Base-by-base conservation (phyloP, 2,888 invertebrate genomes). In the Hipparchia sbordonii region DNA sequence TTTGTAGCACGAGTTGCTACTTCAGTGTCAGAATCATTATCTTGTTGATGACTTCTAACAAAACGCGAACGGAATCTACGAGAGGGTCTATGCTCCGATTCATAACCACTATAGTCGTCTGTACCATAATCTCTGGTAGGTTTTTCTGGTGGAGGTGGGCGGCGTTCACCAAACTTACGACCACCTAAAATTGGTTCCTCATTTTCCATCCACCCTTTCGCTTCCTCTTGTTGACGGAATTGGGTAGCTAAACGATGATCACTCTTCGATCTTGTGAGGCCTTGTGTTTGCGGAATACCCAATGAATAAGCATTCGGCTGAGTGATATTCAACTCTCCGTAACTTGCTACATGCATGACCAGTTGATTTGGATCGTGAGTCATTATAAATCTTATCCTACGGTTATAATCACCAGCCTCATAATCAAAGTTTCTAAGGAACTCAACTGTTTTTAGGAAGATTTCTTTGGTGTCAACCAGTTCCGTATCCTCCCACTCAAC, bases 391-490 rank as follows among this genome's bases (percentile, higher is more conserved):
- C 97, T 95, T 78, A 98, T 96, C 81, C 97, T 96, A 77, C 98
- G 95, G 77, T 96, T 96, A 85, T 98, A 98, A 89, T 98, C 98
- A 70, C 97, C 96, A 77, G 97, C 97, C 91, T 99, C 99, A 83
- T 98, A 97, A 89, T 98, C 98, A 84, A 98, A 98, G 92, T 98
- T 98, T 83, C 97, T 95, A 79, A 99, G 96, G 89, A 99, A 99
- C 84, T 99, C 99, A 66, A 99, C 97, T 13, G 99, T 99, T 89
- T 98, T 98, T 39, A 98, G 94, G 94, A 99, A 99, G 77, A 98
- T 98, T 91, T 98, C 98, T 92, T 99, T 99, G 73, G 98, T 97
- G 84, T 98, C 98, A 94, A 98, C 97, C 78, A 98, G 94, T 87
- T 98, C 98, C 77, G 97, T 97, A 82, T 98, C 98, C 81, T 98